These are phyloP conservation scores for Sylvilagus floridanus DNA, from an alignment of 2,797 vertebrate genomes.

Conservation along the genomic window DNA sequence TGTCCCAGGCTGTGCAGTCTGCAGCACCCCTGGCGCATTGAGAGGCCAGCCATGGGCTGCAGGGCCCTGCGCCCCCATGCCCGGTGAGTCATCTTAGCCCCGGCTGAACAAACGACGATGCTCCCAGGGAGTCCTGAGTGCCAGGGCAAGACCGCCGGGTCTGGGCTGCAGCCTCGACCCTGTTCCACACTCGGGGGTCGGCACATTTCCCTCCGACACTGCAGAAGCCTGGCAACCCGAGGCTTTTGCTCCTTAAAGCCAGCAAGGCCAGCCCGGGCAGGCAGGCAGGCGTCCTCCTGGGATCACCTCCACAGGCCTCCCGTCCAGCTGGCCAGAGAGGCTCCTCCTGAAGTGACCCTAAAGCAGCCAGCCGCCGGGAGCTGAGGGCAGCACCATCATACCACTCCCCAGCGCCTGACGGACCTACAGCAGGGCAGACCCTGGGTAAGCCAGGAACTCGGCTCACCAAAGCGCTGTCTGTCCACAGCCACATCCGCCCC, in stretches of 20 bases:
- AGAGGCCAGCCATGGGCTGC: background rate
- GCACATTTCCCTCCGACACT: background rate
- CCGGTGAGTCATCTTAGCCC: background rate
- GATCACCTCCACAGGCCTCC: too few relatives aligned
- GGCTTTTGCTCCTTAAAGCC: background rate
- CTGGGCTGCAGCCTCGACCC: background rate
- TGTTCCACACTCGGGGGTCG: rapidly evolving
- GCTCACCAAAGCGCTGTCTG: too few relatives aligned
- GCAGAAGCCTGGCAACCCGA: background rate
- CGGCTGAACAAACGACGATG: background rate
- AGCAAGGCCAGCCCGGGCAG: background rate
- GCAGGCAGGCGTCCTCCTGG: background rate
- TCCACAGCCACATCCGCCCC: too few relatives aligned
- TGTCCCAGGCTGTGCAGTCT: background rate
- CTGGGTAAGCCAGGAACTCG: too few relatives aligned
- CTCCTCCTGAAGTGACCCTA: background rate
- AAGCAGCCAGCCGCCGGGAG: background rate
- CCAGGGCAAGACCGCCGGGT: too few relatives aligned
- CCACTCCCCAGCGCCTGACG: too few relatives aligned
- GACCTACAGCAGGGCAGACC: too few relatives aligned
- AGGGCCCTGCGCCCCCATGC: background rate
- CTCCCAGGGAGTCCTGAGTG: background rate
- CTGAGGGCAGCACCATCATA: too few relatives aligned
- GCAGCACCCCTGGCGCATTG: background rate
- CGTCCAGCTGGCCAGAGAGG: background rate